Base-by-base conservation (phyloP, 2,113 vertebrate genomes). In the Prietella phreatophila region DNA sequence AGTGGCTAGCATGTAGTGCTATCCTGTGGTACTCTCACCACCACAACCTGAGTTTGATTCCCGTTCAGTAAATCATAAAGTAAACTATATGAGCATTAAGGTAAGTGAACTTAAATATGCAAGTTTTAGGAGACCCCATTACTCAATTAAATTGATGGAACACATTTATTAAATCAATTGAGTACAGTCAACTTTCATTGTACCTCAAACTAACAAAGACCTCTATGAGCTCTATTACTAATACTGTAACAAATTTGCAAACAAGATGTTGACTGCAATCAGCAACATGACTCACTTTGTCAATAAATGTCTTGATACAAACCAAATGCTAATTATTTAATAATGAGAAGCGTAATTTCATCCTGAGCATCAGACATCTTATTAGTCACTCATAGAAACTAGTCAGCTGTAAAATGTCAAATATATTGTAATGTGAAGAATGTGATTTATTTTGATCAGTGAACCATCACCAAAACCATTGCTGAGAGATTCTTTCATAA, bases 381-480 rank as follows among this genome's bases (percentile, higher is more conserved):
- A 95, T 94, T 93, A 93, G 93, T 95, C 94, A 93, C 91, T 90
- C 80, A 19, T 33, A 87, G 90, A 73, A 92, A 90, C 91, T 90
- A 92, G 92, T 93, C 92, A 92, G 84, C 91, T 93, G 92, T 94
- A 92, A 92, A 92, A 92, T 91, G 91, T 93, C 94, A 92, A 94
- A 94, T 94, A 91, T 89, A 92, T 89, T 89, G 88, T 94, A 94
- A 95, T 94, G 91, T 92, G 90, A 93, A 84, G 85, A 92, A 89
- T 91, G 89, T 91, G 91, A 93, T 93, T 81, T 92, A 91, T 86
- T 91, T 92, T 71, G 83, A 83, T 84, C 50, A 93, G 90, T 80
- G 78, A 86, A 89, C 90, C 20, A 90, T 92, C 89, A 83, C 82
- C 53, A 84, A 85, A 85, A 88, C 84, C 78, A 60, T 47, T 1